A percentile compares a stretch with the other conserved stretches of the same genome.
These are phyloP conservation scores for Chelidonichthys spinosus DNA, from an alignment of 2,797 vertebrate species.

Conservation along the genomic window DNA sequence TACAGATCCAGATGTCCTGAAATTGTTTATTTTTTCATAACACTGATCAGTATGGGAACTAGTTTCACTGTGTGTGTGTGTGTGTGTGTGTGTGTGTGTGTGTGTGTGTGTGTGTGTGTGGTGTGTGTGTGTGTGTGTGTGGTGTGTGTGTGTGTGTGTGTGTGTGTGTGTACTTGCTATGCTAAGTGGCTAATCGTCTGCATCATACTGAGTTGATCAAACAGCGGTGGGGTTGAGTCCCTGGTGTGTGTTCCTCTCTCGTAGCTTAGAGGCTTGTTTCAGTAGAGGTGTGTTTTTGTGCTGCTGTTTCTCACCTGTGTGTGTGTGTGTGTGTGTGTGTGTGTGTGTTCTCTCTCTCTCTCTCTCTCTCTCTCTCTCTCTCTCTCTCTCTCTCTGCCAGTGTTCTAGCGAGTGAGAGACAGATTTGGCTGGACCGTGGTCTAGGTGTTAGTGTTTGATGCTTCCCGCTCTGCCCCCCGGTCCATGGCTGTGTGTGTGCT, in stretches of 20 bases:
- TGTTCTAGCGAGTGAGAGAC: constrained; percentile 58
- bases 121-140: constrained; percentile 35
- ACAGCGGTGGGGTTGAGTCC: constrained; percentile 64
- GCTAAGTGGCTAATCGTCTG: constrained; percentile 22
- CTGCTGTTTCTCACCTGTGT: constrained; percentile 27
- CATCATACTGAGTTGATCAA: constrained; percentile 42
- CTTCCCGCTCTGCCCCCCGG: constrained; percentile 55
- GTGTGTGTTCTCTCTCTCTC: constrained; percentile 8
- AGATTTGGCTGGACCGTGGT: constrained; percentile 51
- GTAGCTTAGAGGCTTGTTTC: constrained; percentile 44
- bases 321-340: background rate
- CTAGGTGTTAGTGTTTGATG: constrained; percentile 58
- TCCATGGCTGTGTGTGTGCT: constrained; percentile 63
- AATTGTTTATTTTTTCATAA: constrained; percentile 7
- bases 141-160: constrained; percentile 22
- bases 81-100: constrained; percentile 19
- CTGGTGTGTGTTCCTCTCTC: constrained; percentile 45
- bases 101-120: constrained; percentile 26
- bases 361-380: constrained; percentile 8
- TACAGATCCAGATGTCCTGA: constrained; percentile 8
- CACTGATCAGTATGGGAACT: background rate
- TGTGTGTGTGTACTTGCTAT: constrained; percentile 24
- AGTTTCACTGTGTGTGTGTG: constrained; percentile 35
- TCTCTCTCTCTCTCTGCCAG: constrained; percentile 57
- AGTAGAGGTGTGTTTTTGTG: constrained; percentile 45